Base-by-base conservation (phyloP, 2,113 vertebrate species). In the Gobiocypris rarus region DNA sequence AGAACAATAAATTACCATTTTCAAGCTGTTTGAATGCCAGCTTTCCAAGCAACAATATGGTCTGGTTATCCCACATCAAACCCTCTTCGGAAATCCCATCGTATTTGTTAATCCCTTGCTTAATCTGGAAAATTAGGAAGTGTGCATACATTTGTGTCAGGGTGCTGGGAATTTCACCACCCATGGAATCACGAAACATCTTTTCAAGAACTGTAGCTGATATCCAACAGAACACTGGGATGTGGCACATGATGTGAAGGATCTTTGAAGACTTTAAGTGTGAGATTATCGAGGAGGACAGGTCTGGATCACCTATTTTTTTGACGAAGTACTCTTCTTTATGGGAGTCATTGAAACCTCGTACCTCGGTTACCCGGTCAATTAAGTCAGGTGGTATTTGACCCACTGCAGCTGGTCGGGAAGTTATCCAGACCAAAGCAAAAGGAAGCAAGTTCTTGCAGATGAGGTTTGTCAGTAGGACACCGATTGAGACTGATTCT, bases 371-470 rank as follows among this genome's bases (percentile, higher is more conserved):
- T 52, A 88, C 69, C 48, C 83, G 67, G 10, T 91, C 81, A 24
- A 91, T 34, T 34, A 63, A 9, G 4, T 1, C 1, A 28, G 5
- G 9, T 43, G 88, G 89, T 78, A 91, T 87, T 63, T 81, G 69
- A 5, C 17, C 3, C 9, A 48, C 38, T 0, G 69, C 85, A n/a
- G 78, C 52, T 59, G 83, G 58, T 22, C 87, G 69, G 9, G 85
- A 83, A 0, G 89, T 91, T 70, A 92, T 48, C 91, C 91, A 91
- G 19, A 90, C 17, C 13, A 88, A 89, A 56, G 88, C 83, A 1
- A 1, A 52, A 0, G 91, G 90, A 78, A 92, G 85, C 48, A 91
- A 17, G 67, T 85, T 80, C 0, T 89, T 89, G 19, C 14, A 88
- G 75, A 92, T 90, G 24, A 92, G 85, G 80, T 83, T 91, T 19